Evolutionary conservation across 2,113 vertebrate species (phyloP), one percentile per base, ranked within the genome.

Genomic region (Bufo gargarizans): DNA sequence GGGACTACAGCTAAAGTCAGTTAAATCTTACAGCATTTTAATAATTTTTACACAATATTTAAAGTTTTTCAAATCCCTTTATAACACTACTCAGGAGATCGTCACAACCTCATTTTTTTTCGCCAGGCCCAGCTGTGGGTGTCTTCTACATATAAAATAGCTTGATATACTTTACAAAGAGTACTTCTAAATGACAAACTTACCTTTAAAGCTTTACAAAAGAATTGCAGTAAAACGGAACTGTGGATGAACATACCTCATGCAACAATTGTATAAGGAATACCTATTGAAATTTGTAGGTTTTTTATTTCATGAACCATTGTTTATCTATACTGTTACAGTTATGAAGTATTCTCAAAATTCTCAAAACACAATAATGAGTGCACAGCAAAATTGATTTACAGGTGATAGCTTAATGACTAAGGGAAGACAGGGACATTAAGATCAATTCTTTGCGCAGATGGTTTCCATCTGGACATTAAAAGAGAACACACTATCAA

Each of bases 391-490:
- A 81, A 61, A 61, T 17, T 61, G 79, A 81, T 81, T 81, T 81
- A 81, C 56, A 81, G 79, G 33, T 81, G 79, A 61, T 81, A 43
- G 50, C 45, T 59, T 80, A 80, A 80, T 80, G 33, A 61, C 79
- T 61, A 81, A 81, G 19, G 33, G 58, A 63, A 81, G 79, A 61
- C 22, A 61, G 79, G 79, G 33, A 61, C 56, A 81, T 81, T 61
- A 61, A 61, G 79, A 81, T 81, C 14, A 43, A 45, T 45, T 81
- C 56, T 61, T 81, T 8, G 43, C 33, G 79, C 58, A 80, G 79
- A 81, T 81, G 79, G 78, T 80, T 81, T 43, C 58, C 56, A 61
- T 81, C 79, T 81, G 78, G 55, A 81, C 22, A 81, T 47, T 43
- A 81, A 81, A 59, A 45, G 16, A 19, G 19, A 81, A 61, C 19